These are phyloP conservation scores for Hydrolagus affinis DNA, from an alignment of 2,113 vertebrate genomes.

Conservation along the genomic window DNA sequence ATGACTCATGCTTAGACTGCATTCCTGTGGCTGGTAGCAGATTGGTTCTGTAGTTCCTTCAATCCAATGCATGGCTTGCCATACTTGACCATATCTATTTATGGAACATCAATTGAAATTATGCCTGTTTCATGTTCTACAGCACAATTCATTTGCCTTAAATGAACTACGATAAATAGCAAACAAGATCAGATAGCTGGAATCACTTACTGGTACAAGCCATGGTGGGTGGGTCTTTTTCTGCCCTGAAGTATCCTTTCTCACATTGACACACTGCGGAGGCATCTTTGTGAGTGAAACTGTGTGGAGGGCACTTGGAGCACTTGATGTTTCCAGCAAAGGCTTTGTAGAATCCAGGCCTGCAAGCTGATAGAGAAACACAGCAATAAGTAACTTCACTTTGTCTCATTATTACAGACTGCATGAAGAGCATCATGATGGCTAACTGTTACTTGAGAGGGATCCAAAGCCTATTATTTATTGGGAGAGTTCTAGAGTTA, in stretches of 20 bases:
- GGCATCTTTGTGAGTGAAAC: slow-evolving; percentile 73
- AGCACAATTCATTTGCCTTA: no score
- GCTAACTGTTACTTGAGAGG: no score
- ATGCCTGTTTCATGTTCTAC: background rate
- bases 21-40: background rate
- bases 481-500: no score
- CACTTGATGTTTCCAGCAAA: slow-evolving; percentile 87
- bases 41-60: background rate
- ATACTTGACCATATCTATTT: background rate
- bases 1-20: background rate
- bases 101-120: background rate
- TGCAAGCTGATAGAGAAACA: slow-evolving; percentile 65
- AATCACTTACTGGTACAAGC: slow-evolving; percentile 84
- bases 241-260: slow-evolving; percentile 79
- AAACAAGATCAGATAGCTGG: background rate
- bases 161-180: no score
- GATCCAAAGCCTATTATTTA: no score
- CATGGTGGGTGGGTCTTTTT: slow-evolving; percentile 87
- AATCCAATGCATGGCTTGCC: no score
- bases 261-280: slow-evolving; percentile 81
- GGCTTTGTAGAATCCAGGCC: slow-evolving; percentile 86
- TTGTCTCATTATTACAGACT: background rate
- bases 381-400: slow-evolving; percentile 29
- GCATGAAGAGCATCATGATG: no score
- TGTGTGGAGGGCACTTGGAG: slow-evolving; percentile 87